These are phyloP conservation scores for Agrenia bidenticulata DNA, from an alignment of 2,888 invertebrate species.

Conservation along the genomic window DNA sequence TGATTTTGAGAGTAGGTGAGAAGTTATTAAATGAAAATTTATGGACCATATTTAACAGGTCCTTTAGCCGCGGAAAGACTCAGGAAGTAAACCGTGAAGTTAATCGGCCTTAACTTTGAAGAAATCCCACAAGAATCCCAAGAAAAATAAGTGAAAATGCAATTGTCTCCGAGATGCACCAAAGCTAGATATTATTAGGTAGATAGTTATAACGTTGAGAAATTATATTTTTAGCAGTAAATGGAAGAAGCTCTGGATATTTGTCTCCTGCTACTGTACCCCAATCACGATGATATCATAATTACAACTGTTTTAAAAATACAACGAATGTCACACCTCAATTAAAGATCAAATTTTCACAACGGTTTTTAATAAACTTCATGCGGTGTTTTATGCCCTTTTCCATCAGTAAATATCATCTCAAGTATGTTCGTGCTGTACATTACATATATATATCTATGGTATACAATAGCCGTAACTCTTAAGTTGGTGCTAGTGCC, in stretches of 20 bases:
- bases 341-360: conserved; percentile 22
- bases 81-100: conserved; percentile 20
- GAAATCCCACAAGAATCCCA: conserved; percentile 20
- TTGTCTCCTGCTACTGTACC: conserved; percentile 14
- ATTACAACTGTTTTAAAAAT: conserved; percentile 20
- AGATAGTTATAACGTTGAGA: conserved; percentile 21
- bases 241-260: conserved; percentile 15
- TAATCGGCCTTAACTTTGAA: conserved; percentile 29
- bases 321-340: conserved; percentile 22
- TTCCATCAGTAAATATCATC: conserved; percentile 17
- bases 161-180: conserved; percentile 38
- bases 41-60: conserved; percentile 21
- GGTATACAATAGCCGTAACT: conserved; percentile 7
- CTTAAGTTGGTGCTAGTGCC: conserved; percentile 13
- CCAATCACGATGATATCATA: conserved; percentile 13
- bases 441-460: conserved; percentile 17
- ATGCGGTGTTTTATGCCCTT: conserved; percentile 20
- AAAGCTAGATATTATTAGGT: conserved; percentile 35
- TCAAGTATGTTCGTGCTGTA: conserved; percentile 25
- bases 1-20: not conserved
- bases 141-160: conserved; percentile 13
- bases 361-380: conserved; percentile 16
- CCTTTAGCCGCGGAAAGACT: conserved; percentile 11
- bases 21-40: not conserved
- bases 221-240: conserved; percentile 38